Evolutionary conservation across 2,888 invertebrate species (phyloP), one percentile per base, ranked within the genome.

Genomic region (Acholoe squamosa): DNA sequence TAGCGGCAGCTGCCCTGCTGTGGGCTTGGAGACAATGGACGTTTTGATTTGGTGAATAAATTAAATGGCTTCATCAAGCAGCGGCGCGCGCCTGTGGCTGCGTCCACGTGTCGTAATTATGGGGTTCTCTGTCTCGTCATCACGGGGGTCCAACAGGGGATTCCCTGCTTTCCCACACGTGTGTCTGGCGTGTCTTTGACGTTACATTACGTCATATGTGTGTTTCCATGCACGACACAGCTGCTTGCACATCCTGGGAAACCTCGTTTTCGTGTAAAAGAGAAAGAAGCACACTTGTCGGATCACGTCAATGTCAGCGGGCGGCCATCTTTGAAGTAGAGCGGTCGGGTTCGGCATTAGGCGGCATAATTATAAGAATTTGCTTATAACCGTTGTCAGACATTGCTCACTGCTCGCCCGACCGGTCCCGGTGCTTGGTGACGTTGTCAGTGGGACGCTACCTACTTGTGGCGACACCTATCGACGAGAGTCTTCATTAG

Each of bases 351-450:
- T 61, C 22, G 16, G 77, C n/a, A 77, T 77, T 77, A 77, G 34
- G 7, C 12, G 61, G 61, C 7, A 84, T 84, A 34, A 84, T 84
- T 84, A 84, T 84, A 12, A 84, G 84, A 84, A 33, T 84, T 84
- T 84, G 84, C 84, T 84, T 84, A 84, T 84, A 84, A 84, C 84
- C 22, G 22, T 84, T 84, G 84, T 33, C 84, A 84, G 43, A 51
- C 84, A 12, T 22, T 10, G 84, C 84, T 22, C 77, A 19, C 1
- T 51, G 22, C 84, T 33, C 34, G 43, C 34, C n/a, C 34, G 12
- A n/a, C 34, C 84, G 19, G 22, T 43, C 33, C 22, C 19, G 22
- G 22, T 14, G 22, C 12, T n/a, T 19, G 61, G 22, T 19, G 61
- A 61, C 84, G 43, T 51, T 84, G n/a, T 51, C 84, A 84, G 43